These are phyloP conservation scores for Linnaemya vulpina DNA, from an alignment of 2,888 invertebrate genomes.

Conservation along the genomic window DNA sequence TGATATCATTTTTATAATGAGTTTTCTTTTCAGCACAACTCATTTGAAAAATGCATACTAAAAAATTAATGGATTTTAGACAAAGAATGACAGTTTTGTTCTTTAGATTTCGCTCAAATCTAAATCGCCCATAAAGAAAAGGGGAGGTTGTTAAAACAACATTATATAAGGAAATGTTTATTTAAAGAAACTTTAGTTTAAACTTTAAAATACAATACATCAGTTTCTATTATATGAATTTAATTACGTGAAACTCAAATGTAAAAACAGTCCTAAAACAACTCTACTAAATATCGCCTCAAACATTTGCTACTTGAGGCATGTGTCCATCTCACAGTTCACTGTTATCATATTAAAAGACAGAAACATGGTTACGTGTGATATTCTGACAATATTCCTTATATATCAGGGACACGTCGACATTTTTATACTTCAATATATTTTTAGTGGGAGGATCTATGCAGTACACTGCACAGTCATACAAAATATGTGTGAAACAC, in stretches of 20 bases:
- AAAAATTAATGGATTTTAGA: conserved; percentile 66
- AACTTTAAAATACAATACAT: background rate
- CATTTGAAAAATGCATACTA: conserved; percentile 60
- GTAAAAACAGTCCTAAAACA: no score
- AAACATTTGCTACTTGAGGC: no score
- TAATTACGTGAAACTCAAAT: background rate
- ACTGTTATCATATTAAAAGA: no score
- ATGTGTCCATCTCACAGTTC: no score
- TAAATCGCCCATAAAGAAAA: background rate
- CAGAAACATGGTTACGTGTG: no score
- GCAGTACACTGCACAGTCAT: no score
- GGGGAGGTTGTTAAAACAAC: background rate
- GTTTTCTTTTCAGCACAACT: conserved; percentile 70
- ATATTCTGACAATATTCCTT: no score
- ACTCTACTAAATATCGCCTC: no score
- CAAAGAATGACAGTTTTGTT: conserved; percentile 55
- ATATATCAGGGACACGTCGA: no score
- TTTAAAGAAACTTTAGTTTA: background rate
- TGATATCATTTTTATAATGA: conserved; percentile 70
- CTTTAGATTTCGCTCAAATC: conserved; percentile 19
- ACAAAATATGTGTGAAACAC: no score
- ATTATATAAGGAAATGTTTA: background rate
- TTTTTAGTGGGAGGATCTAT: no score
- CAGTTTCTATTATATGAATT: background rate
- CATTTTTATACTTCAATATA: no score